Percentiles rank a stretch among this genome's conserved stretches.
Evolutionary conservation across 2,797 vertebrate species (phyloP).

Genomic region (Notolabrus celidotus): DNA sequence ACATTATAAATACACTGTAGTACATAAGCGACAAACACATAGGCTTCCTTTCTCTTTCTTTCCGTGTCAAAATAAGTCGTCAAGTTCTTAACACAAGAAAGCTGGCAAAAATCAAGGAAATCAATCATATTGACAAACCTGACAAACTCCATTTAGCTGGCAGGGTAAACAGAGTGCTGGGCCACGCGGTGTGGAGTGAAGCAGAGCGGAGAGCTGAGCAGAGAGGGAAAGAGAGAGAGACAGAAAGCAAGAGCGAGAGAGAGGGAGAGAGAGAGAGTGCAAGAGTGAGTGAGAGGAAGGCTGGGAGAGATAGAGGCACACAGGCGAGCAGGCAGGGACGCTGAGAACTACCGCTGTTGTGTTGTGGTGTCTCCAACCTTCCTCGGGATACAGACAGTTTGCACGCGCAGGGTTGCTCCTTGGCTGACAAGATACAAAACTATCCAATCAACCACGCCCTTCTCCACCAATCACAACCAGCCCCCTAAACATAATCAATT

Average conservation of each 20-base stretch:
- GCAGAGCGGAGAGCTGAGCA: constrained; percentile 81
- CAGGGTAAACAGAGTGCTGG: constrained; percentile 92
- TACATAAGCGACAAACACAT: constrained; percentile 71
- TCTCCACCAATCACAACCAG: constrained; percentile 97
- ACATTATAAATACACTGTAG: constrained; percentile 74
- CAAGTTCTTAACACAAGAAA: constrained; percentile 82
- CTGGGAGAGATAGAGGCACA: constrained; percentile 53
- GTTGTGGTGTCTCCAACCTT: constrained; percentile 88
- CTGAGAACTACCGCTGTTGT: constrained; percentile 80
- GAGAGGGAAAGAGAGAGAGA: constrained; percentile 67
- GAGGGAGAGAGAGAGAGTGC: constrained; percentile 48
- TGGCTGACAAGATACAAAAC: constrained; percentile 95
- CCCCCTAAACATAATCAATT: constrained; percentile 92
- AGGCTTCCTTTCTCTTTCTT: constrained; percentile 64
- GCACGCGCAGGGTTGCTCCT: constrained; percentile 92
- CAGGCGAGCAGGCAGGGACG: constrained; percentile 70
- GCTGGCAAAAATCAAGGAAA: constrained; percentile 86
- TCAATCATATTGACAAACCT: constrained; percentile 96
- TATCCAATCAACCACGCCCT: constrained; percentile 96
- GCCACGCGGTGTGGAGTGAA: constrained; percentile 88
- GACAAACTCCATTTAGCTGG: constrained; percentile 98
- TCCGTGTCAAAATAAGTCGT: constrained; percentile 84
- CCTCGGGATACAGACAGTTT: constrained; percentile 94
- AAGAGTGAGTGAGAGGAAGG: constrained; percentile 43
- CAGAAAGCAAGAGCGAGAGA: constrained; percentile 34